Evolutionary conservation across 2,797 vertebrate genomes (phyloP), one percentile per base, ranked within the genome.

Genomic region (Denticeps clupeoides): DNA sequence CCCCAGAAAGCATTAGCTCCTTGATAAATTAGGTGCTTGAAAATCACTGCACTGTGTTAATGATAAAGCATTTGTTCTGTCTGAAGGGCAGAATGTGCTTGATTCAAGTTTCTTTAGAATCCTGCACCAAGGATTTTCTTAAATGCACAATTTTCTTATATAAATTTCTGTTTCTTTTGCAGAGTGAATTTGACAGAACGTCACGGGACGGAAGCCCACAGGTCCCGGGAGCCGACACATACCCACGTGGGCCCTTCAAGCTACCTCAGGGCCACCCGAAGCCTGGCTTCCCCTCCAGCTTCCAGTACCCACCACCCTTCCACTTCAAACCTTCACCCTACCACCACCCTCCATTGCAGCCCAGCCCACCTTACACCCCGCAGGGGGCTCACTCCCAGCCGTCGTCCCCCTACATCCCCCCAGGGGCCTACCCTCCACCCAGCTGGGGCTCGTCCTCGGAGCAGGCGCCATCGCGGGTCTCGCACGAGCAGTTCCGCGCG

Each of bases 401-500:
- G 58, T 91, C 91, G 40, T 96, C 91, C 10, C 93, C 92, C 1
- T 91, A 92, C 69, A 82, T 92, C 66, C 86, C 87, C 0, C 89
- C 93, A 4, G 86, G 86, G 55, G 81, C 88, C 53, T 97, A 95
- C 59, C 92, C 91, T 0, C 90, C 93, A 2, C 92, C 92, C 18
- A 95, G 91, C 71, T 98, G 93, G 93, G 90, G 91, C 26, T 97
- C 93, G 11, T 85, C 87, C 60, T 91, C 91, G 0, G 92, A 98
- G 68, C 89, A 92, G 38, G 91, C 91, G 42, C 89, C 92, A 45
- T 92, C 93, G 59, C 74, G 94, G 65, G 93, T 97, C 40, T 99
- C 95, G 46, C 94, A 99, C 0, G 93, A 99, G 79, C 93, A 99
- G 68, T 99, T 99, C 71, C 81, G 95, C 64, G 95, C 93, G 5